phyloP scores from a whole-genome alignment of 1,140 invertebrate species.

The Drosophila auraria region DNA sequence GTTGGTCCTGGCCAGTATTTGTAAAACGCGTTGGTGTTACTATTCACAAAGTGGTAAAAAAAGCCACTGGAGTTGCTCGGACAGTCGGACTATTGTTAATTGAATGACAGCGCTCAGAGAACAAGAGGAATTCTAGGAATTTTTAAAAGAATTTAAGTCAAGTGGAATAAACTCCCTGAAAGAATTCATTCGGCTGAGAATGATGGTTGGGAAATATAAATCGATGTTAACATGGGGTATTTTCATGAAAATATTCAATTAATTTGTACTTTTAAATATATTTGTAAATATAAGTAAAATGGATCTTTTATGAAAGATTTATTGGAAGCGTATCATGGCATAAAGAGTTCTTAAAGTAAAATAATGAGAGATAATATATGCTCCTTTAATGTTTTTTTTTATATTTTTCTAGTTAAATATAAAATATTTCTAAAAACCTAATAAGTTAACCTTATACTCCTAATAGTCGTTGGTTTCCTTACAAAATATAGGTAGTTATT shows the following conservation, averaged over 20 bases:
- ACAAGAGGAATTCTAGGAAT: not conserved
- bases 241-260: too few species aligned
- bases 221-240: not conserved
- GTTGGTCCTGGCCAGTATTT: not conserved
- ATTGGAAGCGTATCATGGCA: too few species aligned
- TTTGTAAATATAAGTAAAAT: too few species aligned
- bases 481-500: not conserved
- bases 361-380: too few species aligned
- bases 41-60: not conserved
- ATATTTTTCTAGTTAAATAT: too few species aligned
- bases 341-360: too few species aligned
- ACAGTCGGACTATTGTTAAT: not conserved
- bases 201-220: not conserved
- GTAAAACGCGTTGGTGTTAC: conserved; percentile 7
- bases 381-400: too few species aligned
- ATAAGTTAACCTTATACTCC: too few species aligned
- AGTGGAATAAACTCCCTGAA: conserved; percentile 4
- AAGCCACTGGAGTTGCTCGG: not conserved
- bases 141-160: conserved; percentile 8
- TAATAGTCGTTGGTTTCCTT: not conserved
- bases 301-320: too few species aligned
- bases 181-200: conserved; percentile 3
- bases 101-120: not conserved
- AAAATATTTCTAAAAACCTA: too few species aligned
- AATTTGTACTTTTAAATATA: too few species aligned